Evolutionary conservation across 2,888 invertebrate species (phyloP).

Genomic region (Acronicta alni): DNA sequence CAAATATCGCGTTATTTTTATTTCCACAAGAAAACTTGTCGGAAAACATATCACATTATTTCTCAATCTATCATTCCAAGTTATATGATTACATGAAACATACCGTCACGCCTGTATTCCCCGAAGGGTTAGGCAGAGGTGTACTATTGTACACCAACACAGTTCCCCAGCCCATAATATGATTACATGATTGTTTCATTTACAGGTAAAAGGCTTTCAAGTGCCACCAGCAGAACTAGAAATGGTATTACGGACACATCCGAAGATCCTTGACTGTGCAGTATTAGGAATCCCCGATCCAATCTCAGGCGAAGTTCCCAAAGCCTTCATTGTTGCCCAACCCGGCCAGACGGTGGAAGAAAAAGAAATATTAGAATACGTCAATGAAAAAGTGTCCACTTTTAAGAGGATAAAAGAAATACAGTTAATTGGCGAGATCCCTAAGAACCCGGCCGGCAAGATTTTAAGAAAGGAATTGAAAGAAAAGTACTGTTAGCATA

Average conservation of each 20-base stretch:
- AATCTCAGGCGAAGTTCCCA: slow-evolving; percentile 93
- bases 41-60: no score
- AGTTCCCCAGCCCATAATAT: no score
- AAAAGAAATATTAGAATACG: slow-evolving; percentile 90
- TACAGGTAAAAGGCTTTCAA: slow-evolving; percentile 91
- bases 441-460: slow-evolving; percentile 94
- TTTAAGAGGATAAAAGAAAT: slow-evolving; percentile 93
- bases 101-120: no score
- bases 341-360: slow-evolving; percentile 75
- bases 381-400: slow-evolving; percentile 91
- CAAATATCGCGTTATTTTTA: no score
- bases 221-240: slow-evolving; percentile 97
- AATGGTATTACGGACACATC: slow-evolving; percentile 92
- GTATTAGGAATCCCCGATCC: slow-evolving; percentile 94
- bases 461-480: slow-evolving; percentile 91
- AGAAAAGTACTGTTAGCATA: slow-evolving; percentile 71
- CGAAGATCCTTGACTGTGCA: slow-evolving; percentile 94
- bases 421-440: slow-evolving; percentile 91
- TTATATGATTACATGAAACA: no score
- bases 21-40: no score
- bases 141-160: no score
- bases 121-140: no score
- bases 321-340: slow-evolving; percentile 92
- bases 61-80: no score
- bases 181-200: slow-evolving; percentile 8